Evolutionary conservation across 2,797 vertebrate species (phyloP), one percentile per base, ranked within the genome.

Genomic region (Gymnocypris eckloni): DNA sequence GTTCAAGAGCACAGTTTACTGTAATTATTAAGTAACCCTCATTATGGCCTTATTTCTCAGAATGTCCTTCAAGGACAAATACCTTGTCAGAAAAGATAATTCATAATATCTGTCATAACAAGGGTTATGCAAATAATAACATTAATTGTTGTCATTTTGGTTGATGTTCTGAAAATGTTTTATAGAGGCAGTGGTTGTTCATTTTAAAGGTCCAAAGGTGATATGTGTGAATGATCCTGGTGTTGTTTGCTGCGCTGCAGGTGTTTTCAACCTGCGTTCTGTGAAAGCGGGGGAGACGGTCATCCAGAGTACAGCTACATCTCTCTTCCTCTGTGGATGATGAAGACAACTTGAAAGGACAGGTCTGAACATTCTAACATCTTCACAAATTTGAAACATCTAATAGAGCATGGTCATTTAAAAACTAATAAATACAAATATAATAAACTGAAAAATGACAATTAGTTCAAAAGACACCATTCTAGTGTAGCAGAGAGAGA

Each of bases 211-310:
- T 41, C 54, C 33, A 73, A 79, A 37, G 43, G 67, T 75, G 37
- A 52, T 56, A 22, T 28, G 10, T 59, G 52, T 82, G 52, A 41
- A 25, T 72, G 37, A 39, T 48, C n/a, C 8, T 1, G 39, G 85
- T 56, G 81, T 43, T 87, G n/a, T 88, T 82, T 48, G 28, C 37
- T 87, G 66, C 71, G 15, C 81, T 87, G 2, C 87, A 96, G 95
- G 94, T 93, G 90, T 94, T 84, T 70, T 96, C 83, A 90, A 95
- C 88, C 90, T 95, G 80, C 93, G 93, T 85, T 92, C 95, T 2
- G 87, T 95, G 4, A 87, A 87, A 85, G 64, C 90, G 6, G 95
- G 95, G 1, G 88, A 92, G 18, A 86, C 92, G 0, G 91, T 94
- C 80, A 95, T 96, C 85, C 90, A 54, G 71, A 94, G 94, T 45